Evolutionary conservation across 2,888 invertebrate genomes (phyloP), one percentile per base, ranked within the genome.

Genomic region (Callinectes sapidus): DNA sequence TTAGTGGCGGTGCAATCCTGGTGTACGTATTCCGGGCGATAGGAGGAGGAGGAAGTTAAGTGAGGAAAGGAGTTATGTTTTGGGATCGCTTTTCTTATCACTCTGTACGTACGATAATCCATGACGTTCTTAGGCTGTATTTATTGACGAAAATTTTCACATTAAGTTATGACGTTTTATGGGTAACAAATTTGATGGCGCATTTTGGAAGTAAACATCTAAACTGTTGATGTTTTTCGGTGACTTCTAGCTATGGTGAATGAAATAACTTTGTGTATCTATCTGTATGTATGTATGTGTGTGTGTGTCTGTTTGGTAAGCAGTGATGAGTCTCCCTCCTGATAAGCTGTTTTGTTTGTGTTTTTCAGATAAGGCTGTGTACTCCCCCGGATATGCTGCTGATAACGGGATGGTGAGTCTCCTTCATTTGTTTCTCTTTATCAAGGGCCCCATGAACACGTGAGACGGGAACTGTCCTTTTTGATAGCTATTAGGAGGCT

Each of bases 381-480:
- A 93, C 77, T 93, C 93, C 28, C 93, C 93, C 32, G 91, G 93
- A 18, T 93, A 93, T 90, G 93, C 93, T n/a, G 91, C 91, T 32
- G 93, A 93, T 54, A 93, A 93, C 81, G 93, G 93, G 88, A 91
- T 93, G 93, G 93, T 93, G 77, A 93, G 93, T 90, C 13, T 61
- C 18, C 54, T 32, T 28, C 32, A 71, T 54, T 90, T 61, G 32
- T 88, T 88, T 32, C 32, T 88, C 55, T 18, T 14, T 18, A 16
- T 55, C 55, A 90, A 32, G 71, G n/a, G 18, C 32, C 54, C 28
- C 28, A n/a, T 35, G 42, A 16, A 86, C 28, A 10, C 35, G 85
- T 55, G 86, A 35, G 66, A 23, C 1, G 10, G 18, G 61, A 32
- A 54, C n/a, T 23, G 71, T 28, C 71, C n/a, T 6, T 71, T n/a